Evolutionary conservation across 1,140 invertebrate genomes (phyloP).

Genomic region (Drosophila athabasca): DNA sequence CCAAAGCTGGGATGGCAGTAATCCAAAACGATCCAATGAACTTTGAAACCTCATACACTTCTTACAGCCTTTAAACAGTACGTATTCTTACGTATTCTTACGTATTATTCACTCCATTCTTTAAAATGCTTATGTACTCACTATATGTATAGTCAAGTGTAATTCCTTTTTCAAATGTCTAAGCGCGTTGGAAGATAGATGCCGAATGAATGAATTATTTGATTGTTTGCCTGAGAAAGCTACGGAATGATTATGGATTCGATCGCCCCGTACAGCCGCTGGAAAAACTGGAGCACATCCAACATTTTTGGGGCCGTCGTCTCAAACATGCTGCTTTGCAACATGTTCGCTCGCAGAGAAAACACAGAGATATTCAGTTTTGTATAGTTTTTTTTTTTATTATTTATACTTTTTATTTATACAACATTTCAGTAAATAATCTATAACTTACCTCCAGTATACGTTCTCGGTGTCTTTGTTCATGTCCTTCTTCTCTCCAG

Average conservation of each 20-base stretch:
- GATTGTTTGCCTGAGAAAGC: neutral
- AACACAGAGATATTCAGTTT: constrained; percentile 18
- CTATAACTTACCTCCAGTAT: constrained; percentile 19
- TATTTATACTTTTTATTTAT: constrained; percentile 2
- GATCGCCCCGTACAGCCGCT: neutral
- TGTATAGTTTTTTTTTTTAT: neutral
- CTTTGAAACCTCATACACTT: constrained; percentile 3
- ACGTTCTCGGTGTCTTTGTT: neutral
- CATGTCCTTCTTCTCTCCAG: constrained; percentile 5
- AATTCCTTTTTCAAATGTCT: constrained; percentile 32
- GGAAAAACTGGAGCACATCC: constrained; percentile 24
- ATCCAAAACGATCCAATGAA: constrained; percentile 10
- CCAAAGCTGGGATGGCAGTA: constrained; percentile 41
- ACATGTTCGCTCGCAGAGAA: constrained; percentile 58
- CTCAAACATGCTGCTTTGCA: constrained; percentile 47
- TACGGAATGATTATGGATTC: constrained; percentile 46
- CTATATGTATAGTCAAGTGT: constrained; percentile 22
- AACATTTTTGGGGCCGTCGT: constrained; percentile 10
- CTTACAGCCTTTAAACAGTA: neutral
- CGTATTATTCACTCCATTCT: constrained; percentile 16
- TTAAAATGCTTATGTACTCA: constrained; percentile 52
- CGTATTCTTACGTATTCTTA: no score
- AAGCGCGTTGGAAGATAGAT: constrained; percentile 47
- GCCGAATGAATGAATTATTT: constrained; percentile 41
- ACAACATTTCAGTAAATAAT: constrained; percentile 2